These are phyloP conservation scores for Macaria liturata DNA, from an alignment of 2,888 invertebrate genomes.

Conservation along the genomic window DNA sequence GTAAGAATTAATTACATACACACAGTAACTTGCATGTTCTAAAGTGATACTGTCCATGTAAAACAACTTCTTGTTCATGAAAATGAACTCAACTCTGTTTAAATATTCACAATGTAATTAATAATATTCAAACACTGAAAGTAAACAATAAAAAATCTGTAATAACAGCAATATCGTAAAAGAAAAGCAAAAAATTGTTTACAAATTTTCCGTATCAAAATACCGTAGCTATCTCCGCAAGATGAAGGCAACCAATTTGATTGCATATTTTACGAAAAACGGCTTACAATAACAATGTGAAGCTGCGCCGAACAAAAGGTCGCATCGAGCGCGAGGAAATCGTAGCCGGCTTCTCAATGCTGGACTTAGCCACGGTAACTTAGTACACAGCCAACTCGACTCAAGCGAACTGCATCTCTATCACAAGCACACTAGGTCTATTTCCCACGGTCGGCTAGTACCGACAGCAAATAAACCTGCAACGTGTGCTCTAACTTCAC, in stretches of 20 bases:
- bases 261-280: slow-evolving; percentile 38
- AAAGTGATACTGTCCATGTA: too few relatives aligned
- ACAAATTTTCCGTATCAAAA: slow-evolving; percentile 21
- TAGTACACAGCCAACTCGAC: background rate
- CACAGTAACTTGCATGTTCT: too few relatives aligned
- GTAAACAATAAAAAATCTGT: slow-evolving; percentile 16
- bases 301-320: slow-evolving; percentile 42
- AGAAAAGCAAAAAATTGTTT: slow-evolving; percentile 17
- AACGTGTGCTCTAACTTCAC: slow-evolving; percentile 42
- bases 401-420: slow-evolving; percentile 2
- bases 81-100: too few relatives aligned
- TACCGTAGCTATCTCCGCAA: slow-evolving; percentile 24
- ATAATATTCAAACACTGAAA: background rate
- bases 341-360: slow-evolving; percentile 30
- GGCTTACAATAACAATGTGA: slow-evolving; percentile 39
- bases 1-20: too few relatives aligned
- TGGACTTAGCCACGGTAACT: slow-evolving; percentile 26
- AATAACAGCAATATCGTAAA: slow-evolving; percentile 6
- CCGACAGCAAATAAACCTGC: slow-evolving; percentile 13
- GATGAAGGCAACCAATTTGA: slow-evolving; percentile 30
- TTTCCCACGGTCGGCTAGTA: slow-evolving; percentile 1
- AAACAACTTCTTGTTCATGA: too few relatives aligned
- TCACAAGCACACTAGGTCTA: slow-evolving; percentile 2
- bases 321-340: slow-evolving; percentile 37
- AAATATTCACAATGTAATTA: background rate